Evolutionary conservation across 2,888 invertebrate species (phyloP).

Genomic region (Phortica magna): DNA sequence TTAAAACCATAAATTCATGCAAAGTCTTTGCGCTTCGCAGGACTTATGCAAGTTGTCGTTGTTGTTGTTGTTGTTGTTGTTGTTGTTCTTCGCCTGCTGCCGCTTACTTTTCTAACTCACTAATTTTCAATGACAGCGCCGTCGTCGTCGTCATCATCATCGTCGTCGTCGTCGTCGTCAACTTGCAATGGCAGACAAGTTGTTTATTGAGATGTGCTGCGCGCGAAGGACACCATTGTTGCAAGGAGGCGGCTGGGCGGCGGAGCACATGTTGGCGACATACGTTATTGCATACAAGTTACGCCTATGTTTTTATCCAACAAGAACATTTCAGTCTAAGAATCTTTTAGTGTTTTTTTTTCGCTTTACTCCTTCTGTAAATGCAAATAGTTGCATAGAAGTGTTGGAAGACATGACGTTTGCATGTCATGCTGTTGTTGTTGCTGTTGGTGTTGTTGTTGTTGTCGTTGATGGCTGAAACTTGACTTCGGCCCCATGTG

Average conservation of each 20-base stretch:
- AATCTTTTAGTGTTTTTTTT: not conserved
- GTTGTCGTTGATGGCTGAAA: constrained; percentile 64
- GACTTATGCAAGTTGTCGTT: too few relatives aligned
- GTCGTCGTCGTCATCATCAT: not conserved
- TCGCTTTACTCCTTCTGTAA: not conserved
- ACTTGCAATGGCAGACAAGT: not conserved
- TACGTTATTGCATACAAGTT: not conserved
- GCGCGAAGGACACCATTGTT: not conserved
- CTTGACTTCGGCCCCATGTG: constrained; percentile 63
- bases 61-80: too few relatives aligned
- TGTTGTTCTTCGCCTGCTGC: too few relatives aligned
- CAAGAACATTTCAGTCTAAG: too few relatives aligned
- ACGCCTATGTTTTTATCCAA: too few relatives aligned
- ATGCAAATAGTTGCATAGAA: constrained; percentile 69
- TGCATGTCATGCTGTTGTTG: not conserved
- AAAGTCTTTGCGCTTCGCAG: too few relatives aligned
- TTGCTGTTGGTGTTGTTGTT: constrained; percentile 41
- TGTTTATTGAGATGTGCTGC: not conserved
- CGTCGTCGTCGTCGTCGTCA: not conserved
- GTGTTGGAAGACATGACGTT: constrained; percentile 59
- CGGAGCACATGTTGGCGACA: constrained; percentile 6
- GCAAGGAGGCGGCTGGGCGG: not conserved
- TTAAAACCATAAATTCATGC: too few relatives aligned
- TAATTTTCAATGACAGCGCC: too few relatives aligned
- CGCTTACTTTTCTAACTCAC: too few relatives aligned